Evolutionary conservation across 2,113 vertebrate species (phyloP).

Genomic region (Psittacara wagleri): DNA sequence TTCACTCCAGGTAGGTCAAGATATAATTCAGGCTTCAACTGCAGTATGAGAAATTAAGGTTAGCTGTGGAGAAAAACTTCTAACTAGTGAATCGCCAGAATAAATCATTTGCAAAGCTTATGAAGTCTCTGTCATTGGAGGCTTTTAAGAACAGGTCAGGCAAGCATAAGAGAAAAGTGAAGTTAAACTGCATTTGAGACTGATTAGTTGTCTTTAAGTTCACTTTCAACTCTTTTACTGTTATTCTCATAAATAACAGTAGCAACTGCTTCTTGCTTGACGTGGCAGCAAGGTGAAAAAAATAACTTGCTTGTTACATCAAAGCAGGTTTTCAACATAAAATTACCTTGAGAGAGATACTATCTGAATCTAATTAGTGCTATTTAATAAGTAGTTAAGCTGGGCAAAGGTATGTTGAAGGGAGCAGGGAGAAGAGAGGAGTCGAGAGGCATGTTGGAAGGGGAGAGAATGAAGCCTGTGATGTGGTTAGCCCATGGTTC

Average conservation of each 20-base stretch:
- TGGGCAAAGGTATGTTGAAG: neutral
- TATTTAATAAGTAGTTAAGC: neutral
- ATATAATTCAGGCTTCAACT: neutral
- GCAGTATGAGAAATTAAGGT: neutral
- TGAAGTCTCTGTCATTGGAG: neutral
- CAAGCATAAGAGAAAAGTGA: neutral
- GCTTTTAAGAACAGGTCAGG: neutral
- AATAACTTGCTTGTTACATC: neutral
- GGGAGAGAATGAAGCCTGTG: neutral
- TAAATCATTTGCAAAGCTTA: neutral
- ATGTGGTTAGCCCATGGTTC: neutral
- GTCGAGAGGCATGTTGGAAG: fast-evolving
- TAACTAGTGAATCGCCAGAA: neutral
- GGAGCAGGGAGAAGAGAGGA: neutral
- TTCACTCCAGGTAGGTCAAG: neutral
- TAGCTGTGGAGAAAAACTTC: neutral
- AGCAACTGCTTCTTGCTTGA: neutral
- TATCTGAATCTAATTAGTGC: neutral
- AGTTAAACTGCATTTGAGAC: neutral
- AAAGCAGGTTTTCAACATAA: neutral
- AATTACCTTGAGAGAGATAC: neutral
- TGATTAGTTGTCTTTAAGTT: neutral
- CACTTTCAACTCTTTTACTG: neutral
- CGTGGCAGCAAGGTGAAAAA: neutral
- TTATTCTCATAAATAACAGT: neutral